Percentiles rank a stretch among this genome's conserved stretches.
Conservation (phyloP, 2,113 vertebrate species). For the Nycticryphes semicollaris region DNA sequence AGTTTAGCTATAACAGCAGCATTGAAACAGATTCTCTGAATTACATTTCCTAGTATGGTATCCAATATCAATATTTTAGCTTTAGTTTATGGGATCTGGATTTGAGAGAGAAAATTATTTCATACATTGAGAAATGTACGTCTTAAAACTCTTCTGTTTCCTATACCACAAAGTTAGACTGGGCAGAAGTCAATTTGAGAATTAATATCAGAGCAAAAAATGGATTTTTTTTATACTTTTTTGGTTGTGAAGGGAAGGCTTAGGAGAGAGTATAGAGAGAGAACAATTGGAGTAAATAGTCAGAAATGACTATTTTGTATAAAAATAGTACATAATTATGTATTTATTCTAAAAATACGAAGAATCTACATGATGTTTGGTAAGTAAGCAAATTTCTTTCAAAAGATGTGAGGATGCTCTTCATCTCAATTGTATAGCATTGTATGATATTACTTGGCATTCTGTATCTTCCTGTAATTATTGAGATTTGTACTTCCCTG, state of each 20-base stretch:
- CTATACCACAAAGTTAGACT: neutral
- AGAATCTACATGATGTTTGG: conserved; percentile 27
- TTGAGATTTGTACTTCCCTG: conserved; percentile 25
- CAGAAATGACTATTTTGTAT: conserved; percentile 21
- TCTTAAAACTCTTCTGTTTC: neutral
- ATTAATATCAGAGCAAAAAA: neutral
- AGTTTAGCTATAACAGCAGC: neutral
- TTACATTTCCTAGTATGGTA: neutral
- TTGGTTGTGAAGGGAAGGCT: neutral
- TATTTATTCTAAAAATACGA: conserved; percentile 50
- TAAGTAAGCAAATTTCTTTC: conserved; percentile 46
- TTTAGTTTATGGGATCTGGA: neutral
- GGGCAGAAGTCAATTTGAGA: neutral
- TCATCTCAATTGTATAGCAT: conserved; percentile 33
- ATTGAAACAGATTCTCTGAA: neutral
- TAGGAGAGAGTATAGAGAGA: neutral
- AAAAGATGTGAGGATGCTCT: conserved; percentile 52
- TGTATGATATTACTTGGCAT: conserved; percentile 43
- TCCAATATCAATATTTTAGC: neutral
- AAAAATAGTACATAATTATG: conserved; percentile 50
- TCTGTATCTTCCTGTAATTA: conserved; percentile 45
- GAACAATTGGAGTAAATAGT: conserved; percentile 22
- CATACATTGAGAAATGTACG: neutral
- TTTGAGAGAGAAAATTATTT: neutral
- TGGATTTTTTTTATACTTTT: neutral